These are phyloP conservation scores for Drosophila cognata DNA, from an alignment of 2,888 invertebrate species.

Conservation along the genomic window DNA sequence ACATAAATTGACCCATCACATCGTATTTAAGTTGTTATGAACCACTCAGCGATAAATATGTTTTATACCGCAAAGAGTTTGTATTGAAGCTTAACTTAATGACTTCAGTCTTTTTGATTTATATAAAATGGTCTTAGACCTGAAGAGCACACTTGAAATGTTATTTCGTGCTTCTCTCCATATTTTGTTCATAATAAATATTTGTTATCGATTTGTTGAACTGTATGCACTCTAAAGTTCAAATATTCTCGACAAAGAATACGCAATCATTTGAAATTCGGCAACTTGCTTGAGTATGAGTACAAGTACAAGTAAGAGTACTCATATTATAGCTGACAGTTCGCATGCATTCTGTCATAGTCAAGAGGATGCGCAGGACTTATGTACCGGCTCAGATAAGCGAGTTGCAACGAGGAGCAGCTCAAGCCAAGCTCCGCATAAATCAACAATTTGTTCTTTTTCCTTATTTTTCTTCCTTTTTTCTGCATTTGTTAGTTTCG, in stretches of 20 bases:
- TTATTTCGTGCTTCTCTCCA: not conserved
- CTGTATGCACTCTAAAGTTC: constrained; percentile 17
- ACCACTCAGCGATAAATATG: too few relatives aligned
- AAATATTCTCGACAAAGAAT: constrained; percentile 22
- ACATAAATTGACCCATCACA: not conserved
- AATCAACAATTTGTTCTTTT: constrained; percentile 31
- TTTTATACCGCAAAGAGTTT: not conserved
- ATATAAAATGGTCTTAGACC: not conserved
- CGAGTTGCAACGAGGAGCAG: constrained; percentile 2
- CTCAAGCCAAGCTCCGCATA: not conserved
- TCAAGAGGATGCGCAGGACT: constrained; percentile 11
- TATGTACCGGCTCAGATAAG: constrained; percentile 2
- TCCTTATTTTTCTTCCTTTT: not conserved
- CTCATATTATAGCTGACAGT: constrained; percentile 33
- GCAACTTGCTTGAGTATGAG: not conserved
- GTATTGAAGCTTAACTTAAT: not conserved
- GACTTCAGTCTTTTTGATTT: not conserved
- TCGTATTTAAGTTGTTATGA: not conserved
- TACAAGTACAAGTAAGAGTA: not conserved
- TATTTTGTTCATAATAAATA: constrained; percentile 7
- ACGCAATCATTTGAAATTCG: constrained; percentile 22
- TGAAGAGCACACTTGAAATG: not conserved
- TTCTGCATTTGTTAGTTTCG: constrained; percentile 11
- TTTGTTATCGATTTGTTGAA: constrained; percentile 27
- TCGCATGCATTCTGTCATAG: constrained; percentile 22